Evolutionary conservation across 2,113 vertebrate genomes (phyloP).

Genomic region (Xyliphius kryptos): DNA sequence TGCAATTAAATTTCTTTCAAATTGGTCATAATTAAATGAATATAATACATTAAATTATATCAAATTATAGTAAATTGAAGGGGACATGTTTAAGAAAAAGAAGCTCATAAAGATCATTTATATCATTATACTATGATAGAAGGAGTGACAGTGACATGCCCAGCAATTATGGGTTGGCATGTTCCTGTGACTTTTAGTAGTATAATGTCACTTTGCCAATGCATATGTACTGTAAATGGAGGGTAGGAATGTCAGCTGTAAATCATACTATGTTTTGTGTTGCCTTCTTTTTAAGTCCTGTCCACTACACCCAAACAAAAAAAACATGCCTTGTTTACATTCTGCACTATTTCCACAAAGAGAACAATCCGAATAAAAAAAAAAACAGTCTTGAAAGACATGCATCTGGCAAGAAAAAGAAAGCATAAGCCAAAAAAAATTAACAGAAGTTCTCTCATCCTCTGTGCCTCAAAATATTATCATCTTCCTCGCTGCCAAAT

Average conservation of each 20-base stretch:
- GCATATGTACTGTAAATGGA: neutral
- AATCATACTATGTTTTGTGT: conserved; percentile 10
- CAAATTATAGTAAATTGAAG: neutral
- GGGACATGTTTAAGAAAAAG: too few relatives aligned
- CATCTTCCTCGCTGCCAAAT: conserved; percentile 57
- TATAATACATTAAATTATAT: neutral
- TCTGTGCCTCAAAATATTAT: conserved; percentile 34
- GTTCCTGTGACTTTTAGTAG: conserved; percentile 12
- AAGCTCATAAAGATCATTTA: neutral
- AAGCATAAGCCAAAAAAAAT: conserved; percentile 28
- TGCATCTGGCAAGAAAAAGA: conserved; percentile 27
- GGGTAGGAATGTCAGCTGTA: conserved; percentile 13
- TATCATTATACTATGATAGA: neutral
- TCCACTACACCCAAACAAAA: too few relatives aligned
- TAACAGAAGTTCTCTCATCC: conserved; percentile 35
- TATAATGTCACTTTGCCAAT: conserved; percentile 12
- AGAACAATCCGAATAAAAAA: conserved; percentile 29
- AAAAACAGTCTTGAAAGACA: conserved; percentile 31
- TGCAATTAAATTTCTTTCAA: neutral
- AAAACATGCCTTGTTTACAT: conserved; percentile 26
- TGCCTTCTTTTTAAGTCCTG: conserved; percentile 4
- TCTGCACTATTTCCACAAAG: conserved; percentile 23
- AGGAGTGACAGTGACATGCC: neutral
- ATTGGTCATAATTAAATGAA: neutral
- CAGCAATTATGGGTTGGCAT: conserved; percentile 11